Evolutionary conservation across 1,140 invertebrate genomes (phyloP).

Genomic region (Zaprionus vittiger): DNA sequence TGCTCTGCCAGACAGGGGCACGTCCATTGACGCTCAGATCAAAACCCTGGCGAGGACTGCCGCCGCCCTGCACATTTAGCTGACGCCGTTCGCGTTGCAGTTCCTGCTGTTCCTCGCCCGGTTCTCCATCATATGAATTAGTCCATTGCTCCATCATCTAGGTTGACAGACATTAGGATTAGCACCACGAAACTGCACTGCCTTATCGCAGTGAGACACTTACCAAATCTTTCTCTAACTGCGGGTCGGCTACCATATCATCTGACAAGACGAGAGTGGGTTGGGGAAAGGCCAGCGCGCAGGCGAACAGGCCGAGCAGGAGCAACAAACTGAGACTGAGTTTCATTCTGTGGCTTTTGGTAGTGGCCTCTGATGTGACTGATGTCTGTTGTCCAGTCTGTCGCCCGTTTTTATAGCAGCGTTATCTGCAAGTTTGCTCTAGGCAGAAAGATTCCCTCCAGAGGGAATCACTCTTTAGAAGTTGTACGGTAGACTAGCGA

Average conservation of each 20-base stretch:
- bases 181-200: neutral
- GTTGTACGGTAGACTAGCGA: neutral
- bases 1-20: slow-evolving; percentile 71
- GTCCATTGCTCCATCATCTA: neutral
- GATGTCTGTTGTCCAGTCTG: neutral
- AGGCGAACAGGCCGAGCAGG: slow-evolving; percentile 37
- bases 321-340: slow-evolving; percentile 23
- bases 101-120: neutral
- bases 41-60: slow-evolving; percentile 64
- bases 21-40: slow-evolving; percentile 66
- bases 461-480: slow-evolving; percentile 42
- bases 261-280: slow-evolving; percentile 16
- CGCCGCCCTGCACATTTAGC: slow-evolving; percentile 57
- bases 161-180: neutral
- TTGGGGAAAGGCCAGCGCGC: slow-evolving; percentile 39
- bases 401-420: slow-evolving; percentile 23
- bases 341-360: slow-evolving; percentile 47
- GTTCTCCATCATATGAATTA: slow-evolving; percentile 3
- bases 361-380: slow-evolving; percentile 25
- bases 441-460: slow-evolving; percentile 42
- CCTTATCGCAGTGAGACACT: slow-evolving; percentile 4
- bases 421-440: slow-evolving; percentile 34
- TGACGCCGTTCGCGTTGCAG: slow-evolving; percentile 56
- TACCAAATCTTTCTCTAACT: slow-evolving; percentile 33
- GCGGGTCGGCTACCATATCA: slow-evolving; percentile 6